Evolutionary conservation across 1,140 invertebrate species (phyloP).

Genomic region (Microplitis demolitor): DNA sequence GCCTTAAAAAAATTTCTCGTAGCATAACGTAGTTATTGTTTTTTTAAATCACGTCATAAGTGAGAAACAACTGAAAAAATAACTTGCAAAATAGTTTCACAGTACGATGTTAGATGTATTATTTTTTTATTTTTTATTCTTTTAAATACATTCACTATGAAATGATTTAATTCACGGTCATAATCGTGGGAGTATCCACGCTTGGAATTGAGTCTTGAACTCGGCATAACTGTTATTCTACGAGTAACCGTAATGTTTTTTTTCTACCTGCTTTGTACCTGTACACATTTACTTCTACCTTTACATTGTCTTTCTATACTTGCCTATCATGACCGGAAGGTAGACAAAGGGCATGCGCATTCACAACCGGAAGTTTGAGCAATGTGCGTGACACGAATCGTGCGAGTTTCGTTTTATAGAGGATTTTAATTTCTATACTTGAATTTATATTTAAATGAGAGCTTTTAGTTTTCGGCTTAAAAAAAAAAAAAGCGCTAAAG

Average conservation of each 20-base stretch:
- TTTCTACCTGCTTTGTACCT: neutral
- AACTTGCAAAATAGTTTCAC: neutral
- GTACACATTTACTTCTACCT: neutral
- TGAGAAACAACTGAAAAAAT: neutral
- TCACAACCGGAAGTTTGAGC: slow-evolving; percentile 38
- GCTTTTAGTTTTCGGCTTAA: neutral
- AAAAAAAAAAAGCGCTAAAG: neutral
- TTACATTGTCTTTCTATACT: neutral
- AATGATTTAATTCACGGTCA: slow-evolving; percentile 4
- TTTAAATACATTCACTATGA: neutral
- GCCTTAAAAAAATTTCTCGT: neutral
- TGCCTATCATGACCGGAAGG: slow-evolving; percentile 26
- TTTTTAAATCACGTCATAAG: neutral
- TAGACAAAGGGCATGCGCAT: slow-evolving; percentile 34
- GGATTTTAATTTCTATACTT: neutral
- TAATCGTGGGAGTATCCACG: neutral
- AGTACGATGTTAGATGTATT: neutral
- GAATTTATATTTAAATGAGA: neutral
- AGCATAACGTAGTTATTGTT: slow-evolving; percentile 2
- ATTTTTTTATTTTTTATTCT: neutral
- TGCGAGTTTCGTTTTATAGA: slow-evolving; percentile 15
- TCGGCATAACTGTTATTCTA: slow-evolving; percentile 4
- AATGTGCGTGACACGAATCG: slow-evolving; percentile 35
- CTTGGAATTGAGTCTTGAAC: neutral
- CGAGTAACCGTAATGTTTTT: slow-evolving; percentile 12